Conservation (phyloP, 2,113 vertebrate genomes). For the Octodon degus region DNA sequence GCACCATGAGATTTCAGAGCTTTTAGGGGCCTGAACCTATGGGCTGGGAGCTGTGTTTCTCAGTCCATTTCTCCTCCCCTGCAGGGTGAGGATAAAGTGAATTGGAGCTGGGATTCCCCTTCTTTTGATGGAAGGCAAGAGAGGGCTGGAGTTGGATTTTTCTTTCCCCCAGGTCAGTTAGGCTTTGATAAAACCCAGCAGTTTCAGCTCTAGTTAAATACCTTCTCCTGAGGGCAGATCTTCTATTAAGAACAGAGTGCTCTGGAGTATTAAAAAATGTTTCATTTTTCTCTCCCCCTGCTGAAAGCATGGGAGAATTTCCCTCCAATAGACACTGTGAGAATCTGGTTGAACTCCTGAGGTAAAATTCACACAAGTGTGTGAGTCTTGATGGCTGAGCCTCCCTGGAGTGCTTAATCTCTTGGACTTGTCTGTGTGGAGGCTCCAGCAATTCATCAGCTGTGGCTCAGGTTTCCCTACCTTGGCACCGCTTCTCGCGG, state of each 20-base stretch:
- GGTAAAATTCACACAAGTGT: neutral
- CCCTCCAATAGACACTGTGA: neutral
- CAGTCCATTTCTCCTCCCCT: neutral
- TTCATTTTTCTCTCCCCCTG: neutral
- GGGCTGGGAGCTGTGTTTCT: neutral
- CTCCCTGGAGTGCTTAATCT: neutral
- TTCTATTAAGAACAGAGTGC: neutral
- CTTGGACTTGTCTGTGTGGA: neutral
- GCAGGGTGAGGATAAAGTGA: neutral
- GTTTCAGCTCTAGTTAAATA: neutral
- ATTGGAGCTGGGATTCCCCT: neutral
- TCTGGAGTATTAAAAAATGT: slow-evolving; percentile 1
- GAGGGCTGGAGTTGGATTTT: neutral
- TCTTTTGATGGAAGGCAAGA: neutral
- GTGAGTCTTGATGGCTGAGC: neutral
- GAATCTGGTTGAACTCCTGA: neutral
- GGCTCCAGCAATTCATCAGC: neutral
- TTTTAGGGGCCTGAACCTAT: neutral
- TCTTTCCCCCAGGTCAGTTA: neutral
- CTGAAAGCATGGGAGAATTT: neutral
- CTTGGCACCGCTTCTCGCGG: neutral
- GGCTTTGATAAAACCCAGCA: neutral
- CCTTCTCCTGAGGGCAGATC: neutral
- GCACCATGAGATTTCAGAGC: neutral
- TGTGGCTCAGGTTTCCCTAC: neutral